Evolutionary conservation across 2,797 vertebrate species (phyloP).

Genomic region (Meda fulgida): DNA sequence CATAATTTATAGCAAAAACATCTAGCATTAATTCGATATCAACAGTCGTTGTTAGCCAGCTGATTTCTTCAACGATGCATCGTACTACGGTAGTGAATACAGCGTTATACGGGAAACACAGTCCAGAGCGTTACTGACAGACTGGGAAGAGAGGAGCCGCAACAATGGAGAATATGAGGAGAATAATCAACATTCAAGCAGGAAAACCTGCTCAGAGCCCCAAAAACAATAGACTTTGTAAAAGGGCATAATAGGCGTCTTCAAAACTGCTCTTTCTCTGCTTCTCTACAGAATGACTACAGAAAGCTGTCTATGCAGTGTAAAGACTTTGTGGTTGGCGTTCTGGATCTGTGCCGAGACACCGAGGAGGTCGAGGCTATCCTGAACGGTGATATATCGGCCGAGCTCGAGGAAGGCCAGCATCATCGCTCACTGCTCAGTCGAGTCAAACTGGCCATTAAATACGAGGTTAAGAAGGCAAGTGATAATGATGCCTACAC

Average conservation of each 20-base stretch:
- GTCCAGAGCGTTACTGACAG: no score
- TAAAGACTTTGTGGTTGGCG: slow-evolving; percentile 90
- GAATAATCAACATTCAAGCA: no score
- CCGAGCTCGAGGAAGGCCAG: slow-evolving; percentile 75
- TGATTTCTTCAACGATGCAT: no score
- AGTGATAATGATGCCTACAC: slow-evolving; percentile 45
- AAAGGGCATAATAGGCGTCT: background rate
- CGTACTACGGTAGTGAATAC: no score
- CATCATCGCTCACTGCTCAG: slow-evolving; percentile 82
- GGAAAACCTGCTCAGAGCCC: background rate
- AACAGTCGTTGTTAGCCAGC: no score
- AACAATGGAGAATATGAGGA: no score
- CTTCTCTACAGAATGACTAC: slow-evolving; percentile 82
- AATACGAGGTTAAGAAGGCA: slow-evolving; percentile 92
- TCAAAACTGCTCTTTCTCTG: slow-evolving; percentile 16
- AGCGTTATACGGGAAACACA: no score
- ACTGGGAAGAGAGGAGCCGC: no score
- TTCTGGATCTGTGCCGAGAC: slow-evolving; percentile 87
- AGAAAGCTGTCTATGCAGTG: slow-evolving; percentile 91
- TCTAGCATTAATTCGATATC: no score
- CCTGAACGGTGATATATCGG: slow-evolving; percentile 84
- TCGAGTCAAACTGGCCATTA: slow-evolving; percentile 88
- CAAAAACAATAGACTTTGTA: background rate
- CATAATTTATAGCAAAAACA: no score
- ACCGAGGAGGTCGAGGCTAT: slow-evolving; percentile 90